Evolutionary conservation across 2,797 vertebrate species (phyloP).

Genomic region (Pangasius macronema): DNA sequence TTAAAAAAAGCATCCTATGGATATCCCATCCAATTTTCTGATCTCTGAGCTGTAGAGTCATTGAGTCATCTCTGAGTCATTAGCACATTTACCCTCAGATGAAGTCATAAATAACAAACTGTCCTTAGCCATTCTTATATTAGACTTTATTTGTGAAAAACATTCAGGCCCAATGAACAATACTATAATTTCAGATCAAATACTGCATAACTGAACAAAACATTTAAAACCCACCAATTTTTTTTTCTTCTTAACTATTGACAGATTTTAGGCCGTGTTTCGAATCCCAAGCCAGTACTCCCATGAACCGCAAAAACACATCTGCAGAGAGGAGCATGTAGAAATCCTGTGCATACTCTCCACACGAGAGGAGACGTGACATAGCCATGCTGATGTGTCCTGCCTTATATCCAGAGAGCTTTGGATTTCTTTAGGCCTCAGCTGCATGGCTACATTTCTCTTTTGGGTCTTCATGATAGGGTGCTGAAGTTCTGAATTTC

Average conservation of each 20-base stretch:
- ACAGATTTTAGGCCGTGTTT: slow-evolving; percentile 31
- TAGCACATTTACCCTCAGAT: not conserved
- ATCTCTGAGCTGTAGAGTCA: not conserved
- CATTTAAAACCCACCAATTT: slow-evolving; percentile 50
- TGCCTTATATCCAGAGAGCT: slow-evolving; percentile 16
- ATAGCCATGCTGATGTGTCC: slow-evolving; percentile 48
- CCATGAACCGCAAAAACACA: slow-evolving; percentile 27
- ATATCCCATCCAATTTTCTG: not conserved
- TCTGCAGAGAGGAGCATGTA: slow-evolving; percentile 20
- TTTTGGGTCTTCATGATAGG: not conserved
- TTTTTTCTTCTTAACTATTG: slow-evolving; percentile 8
- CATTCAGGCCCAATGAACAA: slow-evolving; percentile 50
- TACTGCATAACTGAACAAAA: slow-evolving; percentile 50
- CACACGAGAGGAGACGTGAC: slow-evolving; percentile 25
- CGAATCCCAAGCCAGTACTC: slow-evolving; percentile 3
- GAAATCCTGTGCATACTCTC: slow-evolving; percentile 36
- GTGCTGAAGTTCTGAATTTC: not conserved
- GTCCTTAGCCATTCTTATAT: slow-evolving; percentile 45
- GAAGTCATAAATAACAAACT: slow-evolving; percentile 9
- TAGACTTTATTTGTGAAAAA: slow-evolving; percentile 55
- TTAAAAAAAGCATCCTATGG: not conserved
- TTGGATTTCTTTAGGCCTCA: slow-evolving; percentile 1
- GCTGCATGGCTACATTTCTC: slow-evolving; percentile 11
- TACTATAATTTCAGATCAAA: slow-evolving; percentile 46
- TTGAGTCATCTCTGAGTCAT: not conserved